phyloP scores from a whole-genome alignment of 2,113 vertebrate species.

The Dicerorhinus sumatrensis region DNA sequence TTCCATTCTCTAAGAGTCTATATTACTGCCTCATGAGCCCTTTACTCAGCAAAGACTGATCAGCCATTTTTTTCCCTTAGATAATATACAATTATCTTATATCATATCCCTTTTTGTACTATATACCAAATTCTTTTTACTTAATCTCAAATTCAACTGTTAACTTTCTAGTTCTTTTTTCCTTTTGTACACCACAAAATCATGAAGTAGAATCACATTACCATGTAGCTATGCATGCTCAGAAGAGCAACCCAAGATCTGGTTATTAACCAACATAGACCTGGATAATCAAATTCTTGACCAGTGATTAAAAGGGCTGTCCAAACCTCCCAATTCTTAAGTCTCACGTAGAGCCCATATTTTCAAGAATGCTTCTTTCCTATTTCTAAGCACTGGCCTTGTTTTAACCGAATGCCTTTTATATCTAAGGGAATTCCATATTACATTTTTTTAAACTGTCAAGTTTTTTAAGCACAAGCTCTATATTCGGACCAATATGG shows the following conservation, averaged over 20 bases:
- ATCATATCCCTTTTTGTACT: background rate
- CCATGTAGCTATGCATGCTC: background rate
- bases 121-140: background rate
- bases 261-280: background rate
- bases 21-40: background rate
- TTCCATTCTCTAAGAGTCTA: constrained; percentile 21
- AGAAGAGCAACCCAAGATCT: background rate
- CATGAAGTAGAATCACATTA: background rate
- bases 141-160: constrained; percentile 40
- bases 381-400: constrained; percentile 11
- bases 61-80: background rate
- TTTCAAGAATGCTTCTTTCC: constrained; percentile 9
- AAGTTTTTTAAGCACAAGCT: constrained; percentile 36
- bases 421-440: background rate
- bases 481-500: constrained; percentile 82
- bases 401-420: constrained; percentile 6
- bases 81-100: background rate
- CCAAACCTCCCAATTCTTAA: constrained; percentile 38
- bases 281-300: constrained; percentile 47
- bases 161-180: background rate
- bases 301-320: background rate
- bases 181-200: constrained; percentile 24
- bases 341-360: background rate
- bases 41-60: background rate
- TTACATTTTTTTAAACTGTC: background rate